Evolutionary conservation across 2,113 vertebrate species (phyloP).

Genomic region (Clinocottus analis): DNA sequence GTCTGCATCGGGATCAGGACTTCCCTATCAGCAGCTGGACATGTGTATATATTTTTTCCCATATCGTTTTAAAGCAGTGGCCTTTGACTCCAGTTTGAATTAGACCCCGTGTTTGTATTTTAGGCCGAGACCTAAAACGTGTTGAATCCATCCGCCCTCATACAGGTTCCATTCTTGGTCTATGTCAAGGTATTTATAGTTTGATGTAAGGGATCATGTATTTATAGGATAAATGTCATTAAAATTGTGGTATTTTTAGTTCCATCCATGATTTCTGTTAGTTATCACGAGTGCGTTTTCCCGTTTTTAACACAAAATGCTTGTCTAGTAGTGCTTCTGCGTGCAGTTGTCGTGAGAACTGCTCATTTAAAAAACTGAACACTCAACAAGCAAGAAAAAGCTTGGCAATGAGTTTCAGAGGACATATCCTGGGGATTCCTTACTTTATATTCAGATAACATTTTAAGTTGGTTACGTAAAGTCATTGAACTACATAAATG

Average conservation of each 20-base stretch:
- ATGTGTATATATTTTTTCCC: background rate
- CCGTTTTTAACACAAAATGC: background rate
- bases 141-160: background rate
- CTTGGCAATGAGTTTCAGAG: background rate
- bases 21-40: constrained; percentile 38
- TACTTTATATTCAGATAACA: no score
- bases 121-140: constrained; percentile 10
- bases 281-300: no score
- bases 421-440: background rate
- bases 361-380: background rate
- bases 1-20: constrained; percentile 34
- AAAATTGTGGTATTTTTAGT: background rate
- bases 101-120: background rate
- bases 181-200: background rate
- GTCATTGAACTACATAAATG: no score
- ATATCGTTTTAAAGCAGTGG: constrained; percentile 1
- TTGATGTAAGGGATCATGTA: background rate
- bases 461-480: no score
- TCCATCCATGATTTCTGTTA: background rate
- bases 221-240: background rate
- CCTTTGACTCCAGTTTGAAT: constrained; percentile 16
- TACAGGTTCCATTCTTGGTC: background rate
- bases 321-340: background rate
- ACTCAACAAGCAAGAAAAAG: background rate
- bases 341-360: background rate